Base-by-base conservation (phyloP, 2,113 vertebrate species). In the Poecilia latipinna region DNA sequence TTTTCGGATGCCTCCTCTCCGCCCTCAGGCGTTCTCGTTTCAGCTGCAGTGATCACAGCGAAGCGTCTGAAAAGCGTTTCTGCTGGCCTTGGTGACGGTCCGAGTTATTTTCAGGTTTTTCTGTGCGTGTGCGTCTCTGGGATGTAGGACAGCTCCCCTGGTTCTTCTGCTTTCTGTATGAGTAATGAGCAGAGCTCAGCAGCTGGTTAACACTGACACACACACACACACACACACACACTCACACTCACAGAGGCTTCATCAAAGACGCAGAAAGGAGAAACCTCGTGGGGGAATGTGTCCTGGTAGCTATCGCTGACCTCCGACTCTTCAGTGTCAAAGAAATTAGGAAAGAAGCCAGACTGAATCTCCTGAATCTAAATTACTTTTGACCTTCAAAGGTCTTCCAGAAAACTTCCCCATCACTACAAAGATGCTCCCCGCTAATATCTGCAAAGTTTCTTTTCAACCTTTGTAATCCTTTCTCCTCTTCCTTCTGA, bases 131-230 rank as follows among this genome's bases (percentile, higher is more conserved):
- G 75, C 61, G 79, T 79, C 33, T 48, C 39, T 70, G 76, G 74
- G 88, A 92, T 90, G 78, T 93, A 88, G 92, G 89, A 79, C 92
- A 91, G 88, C 79, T 91, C 92, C 91, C 54, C 82, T 60, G 90
- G 90, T 83, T 89, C 78, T 60, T 80, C 84, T 85, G 77, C 83
- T 80, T 70, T 86, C 82, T 32, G 74, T 82, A 74, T 93, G 92
- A 92, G 92, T 91, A 93, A 93, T 89, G 92, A 90, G 89, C 60
- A 69, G 74, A 77, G 67, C 84, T 76, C 82, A 66, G 79, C 75
- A 74, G 75, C 85, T 79, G 86, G 78, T 84, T 78, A 79, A 80
- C 70, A 75, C 80, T 63, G 7, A 89, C 84, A 51, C 69, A 61
- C 61, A 1, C 69, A 48, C 44, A 48, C 39, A 48, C 68, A 57